These are phyloP conservation scores for Trialeurodes vaporariorum DNA, from an alignment of 1,140 invertebrate genomes.

Conservation along the genomic window DNA sequence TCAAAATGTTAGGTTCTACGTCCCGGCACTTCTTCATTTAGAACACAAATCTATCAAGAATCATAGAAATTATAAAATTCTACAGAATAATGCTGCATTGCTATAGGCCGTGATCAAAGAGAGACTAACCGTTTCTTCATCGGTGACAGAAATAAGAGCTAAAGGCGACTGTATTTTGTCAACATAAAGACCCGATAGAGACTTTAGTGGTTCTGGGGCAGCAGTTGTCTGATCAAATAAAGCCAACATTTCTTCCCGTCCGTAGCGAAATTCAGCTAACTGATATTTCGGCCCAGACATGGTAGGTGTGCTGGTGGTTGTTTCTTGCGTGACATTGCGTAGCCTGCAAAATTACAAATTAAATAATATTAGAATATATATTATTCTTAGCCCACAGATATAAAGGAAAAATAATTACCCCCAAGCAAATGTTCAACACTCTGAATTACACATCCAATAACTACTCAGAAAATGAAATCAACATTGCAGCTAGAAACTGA, in stretches of 20 bases:
- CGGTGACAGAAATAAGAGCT: conserved; percentile 59
- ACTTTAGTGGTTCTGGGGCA: conserved; percentile 50
- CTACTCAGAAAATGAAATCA: too few relatives aligned
- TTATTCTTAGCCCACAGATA: too few relatives aligned
- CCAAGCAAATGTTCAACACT: too few relatives aligned
- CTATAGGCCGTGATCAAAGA: not conserved
- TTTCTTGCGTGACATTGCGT: conserved; percentile 46
- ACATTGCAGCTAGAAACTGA: too few relatives aligned
- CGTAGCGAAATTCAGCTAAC: conserved; percentile 64
- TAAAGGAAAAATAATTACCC: too few relatives aligned
- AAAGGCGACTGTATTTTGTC: conserved; percentile 66
- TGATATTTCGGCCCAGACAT: conserved; percentile 42
- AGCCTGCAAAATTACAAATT: conserved; percentile 36
- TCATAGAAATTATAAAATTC: too few relatives aligned
- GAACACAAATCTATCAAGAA: too few relatives aligned
- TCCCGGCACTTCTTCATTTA: too few relatives aligned
- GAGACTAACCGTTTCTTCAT: conserved; percentile 64
- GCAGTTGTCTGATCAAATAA: conserved; percentile 45
- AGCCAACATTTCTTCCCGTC: conserved; percentile 79
- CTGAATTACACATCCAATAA: too few relatives aligned
- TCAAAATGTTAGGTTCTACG: too few relatives aligned
- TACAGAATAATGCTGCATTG: too few relatives aligned
- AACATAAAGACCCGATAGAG: conserved; percentile 51
- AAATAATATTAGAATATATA: too few relatives aligned
- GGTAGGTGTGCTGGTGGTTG: conserved; percentile 25